A percentile compares a stretch with the other conserved stretches of the same genome.
These are phyloP conservation scores for Drosophila sp. DNA, from an alignment of 1,140 invertebrate species.

Conservation along the genomic window DNA sequence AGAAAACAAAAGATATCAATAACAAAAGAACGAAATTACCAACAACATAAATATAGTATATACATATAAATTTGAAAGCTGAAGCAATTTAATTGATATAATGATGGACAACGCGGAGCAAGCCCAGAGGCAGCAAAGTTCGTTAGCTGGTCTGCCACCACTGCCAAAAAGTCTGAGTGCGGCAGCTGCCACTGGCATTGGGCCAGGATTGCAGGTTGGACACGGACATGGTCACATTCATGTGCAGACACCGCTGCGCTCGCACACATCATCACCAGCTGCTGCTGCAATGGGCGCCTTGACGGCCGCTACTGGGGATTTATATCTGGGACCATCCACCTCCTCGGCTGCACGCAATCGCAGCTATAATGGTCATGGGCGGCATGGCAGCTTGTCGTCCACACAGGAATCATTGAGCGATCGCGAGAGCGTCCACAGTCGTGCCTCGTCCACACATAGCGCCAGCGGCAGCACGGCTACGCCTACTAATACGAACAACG, in stretches of 20 bases:
- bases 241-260: constrained; percentile 17
- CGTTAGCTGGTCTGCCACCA: constrained; percentile 89
- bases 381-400: constrained; percentile 70
- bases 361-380: constrained; percentile 67
- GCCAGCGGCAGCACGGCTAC: constrained; percentile 44
- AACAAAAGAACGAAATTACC: not conserved
- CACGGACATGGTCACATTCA: constrained; percentile 1
- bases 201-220: not conserved
- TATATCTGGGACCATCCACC: constrained; percentile 78
- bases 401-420: constrained; percentile 79
- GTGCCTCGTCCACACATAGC: constrained; percentile 78
- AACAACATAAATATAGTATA: constrained; percentile 16
- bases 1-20: constrained; percentile 13
- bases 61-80: not conserved
- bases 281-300: constrained; percentile 55
- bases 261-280: constrained; percentile 51
- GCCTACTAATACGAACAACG: constrained; percentile 66
- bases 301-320: constrained; percentile 60
- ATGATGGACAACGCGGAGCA: constrained; percentile 70
- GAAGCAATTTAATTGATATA: constrained; percentile 13
- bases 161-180: constrained; percentile 93
- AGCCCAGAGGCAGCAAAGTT: constrained; percentile 41
- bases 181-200: constrained; percentile 87
- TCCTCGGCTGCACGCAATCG: constrained; percentile 63
- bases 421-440: constrained; percentile 77